Evolutionary conservation across 2,797 vertebrate genomes (phyloP).

Genomic region (Miichthys miiuy): DNA sequence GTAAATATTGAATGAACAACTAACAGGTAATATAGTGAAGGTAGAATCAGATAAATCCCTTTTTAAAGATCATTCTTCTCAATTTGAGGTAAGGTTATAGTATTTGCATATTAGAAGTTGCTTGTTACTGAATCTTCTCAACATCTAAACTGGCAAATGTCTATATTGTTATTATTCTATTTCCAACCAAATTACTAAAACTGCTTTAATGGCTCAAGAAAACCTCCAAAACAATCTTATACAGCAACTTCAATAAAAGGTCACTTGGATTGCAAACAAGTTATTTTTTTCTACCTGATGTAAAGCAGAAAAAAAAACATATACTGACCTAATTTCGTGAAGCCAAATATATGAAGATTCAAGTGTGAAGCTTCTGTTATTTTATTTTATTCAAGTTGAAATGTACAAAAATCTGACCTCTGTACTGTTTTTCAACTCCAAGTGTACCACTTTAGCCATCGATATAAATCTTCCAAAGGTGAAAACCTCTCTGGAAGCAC

Average conservation of each 20-base stretch:
- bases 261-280: constrained; percentile 79
- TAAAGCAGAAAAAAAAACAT: constrained; percentile 44
- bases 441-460: constrained; percentile 26
- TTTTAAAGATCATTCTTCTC: constrained; percentile 54
- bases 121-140: constrained; percentile 49
- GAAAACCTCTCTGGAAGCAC: constrained; percentile 48
- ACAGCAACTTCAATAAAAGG: constrained; percentile 74
- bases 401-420: constrained; percentile 46
- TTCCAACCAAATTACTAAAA: constrained; percentile 45
- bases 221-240: constrained; percentile 25
- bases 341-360: constrained; percentile 38
- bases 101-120: constrained; percentile 83
- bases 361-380: constrained; percentile 31
- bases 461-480: constrained; percentile 56
- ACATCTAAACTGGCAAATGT: constrained; percentile 47
- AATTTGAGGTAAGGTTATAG: constrained; percentile 81
- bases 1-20: constrained; percentile 57
- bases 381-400: constrained; percentile 25
- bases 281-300: constrained; percentile 48
- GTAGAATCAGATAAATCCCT: constrained; percentile 56
- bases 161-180: constrained; percentile 6
- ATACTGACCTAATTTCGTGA: constrained; percentile 27
- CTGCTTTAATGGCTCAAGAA: constrained; percentile 40
- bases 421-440: constrained; percentile 13
- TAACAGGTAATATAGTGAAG: constrained; percentile 56